phyloP scores from a whole-genome alignment of 2,888 invertebrate genomes.

The Tetragnatha montana region DNA sequence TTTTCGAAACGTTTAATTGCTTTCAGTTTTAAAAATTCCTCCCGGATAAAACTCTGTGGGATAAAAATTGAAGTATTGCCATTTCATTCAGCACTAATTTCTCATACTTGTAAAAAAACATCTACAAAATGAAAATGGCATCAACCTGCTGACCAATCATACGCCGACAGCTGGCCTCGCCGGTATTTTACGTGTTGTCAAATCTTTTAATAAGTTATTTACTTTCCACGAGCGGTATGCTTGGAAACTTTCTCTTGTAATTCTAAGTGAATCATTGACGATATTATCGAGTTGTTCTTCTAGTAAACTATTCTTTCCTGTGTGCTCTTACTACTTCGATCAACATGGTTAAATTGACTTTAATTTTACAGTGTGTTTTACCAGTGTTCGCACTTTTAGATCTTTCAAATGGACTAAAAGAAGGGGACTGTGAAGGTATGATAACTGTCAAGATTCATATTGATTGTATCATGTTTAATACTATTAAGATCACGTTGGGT shows the following conservation, averaged over 20 bases:
- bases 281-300: neutral
- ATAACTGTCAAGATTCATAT: too few species aligned
- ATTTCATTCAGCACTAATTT: too few species aligned
- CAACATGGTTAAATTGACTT: slow-evolving; percentile 38
- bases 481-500: too few species aligned
- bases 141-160: slow-evolving; percentile 40
- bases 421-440: slow-evolving; percentile 73
- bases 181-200: slow-evolving; percentile 62
- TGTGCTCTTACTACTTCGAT: neutral
- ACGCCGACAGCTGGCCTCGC: slow-evolving; percentile 45
- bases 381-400: slow-evolving; percentile 8
- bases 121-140: slow-evolving; percentile 30
- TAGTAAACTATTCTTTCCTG: neutral
- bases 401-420: slow-evolving; percentile 59
- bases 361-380: slow-evolving; percentile 36
- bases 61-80: too few species aligned
- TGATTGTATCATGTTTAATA: too few species aligned
- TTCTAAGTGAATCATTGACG: neutral
- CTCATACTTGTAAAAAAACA: too few species aligned
- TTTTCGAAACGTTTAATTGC: too few species aligned
- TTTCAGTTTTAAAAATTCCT: too few species aligned
- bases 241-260: neutral
- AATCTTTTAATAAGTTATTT: slow-evolving; percentile 14
- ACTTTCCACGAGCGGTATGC: neutral
- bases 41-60: too few species aligned